A percentile compares a stretch with the other conserved stretches of the same genome.
phyloP scores from a whole-genome alignment of 2,888 invertebrate species.

The Phortica okadai region DNA sequence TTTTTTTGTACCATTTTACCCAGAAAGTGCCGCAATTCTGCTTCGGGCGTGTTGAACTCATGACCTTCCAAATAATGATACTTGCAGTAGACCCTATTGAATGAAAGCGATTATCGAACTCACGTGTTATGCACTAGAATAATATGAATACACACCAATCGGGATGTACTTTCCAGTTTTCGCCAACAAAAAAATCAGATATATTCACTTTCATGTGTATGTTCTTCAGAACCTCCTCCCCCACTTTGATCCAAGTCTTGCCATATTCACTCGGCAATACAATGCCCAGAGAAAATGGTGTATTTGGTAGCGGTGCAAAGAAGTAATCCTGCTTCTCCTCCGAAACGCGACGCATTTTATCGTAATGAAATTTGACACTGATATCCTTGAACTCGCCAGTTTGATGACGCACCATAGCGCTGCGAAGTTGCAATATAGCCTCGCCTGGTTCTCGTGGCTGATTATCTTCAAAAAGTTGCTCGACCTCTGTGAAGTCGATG shows the following conservation, averaged over 20 bases:
- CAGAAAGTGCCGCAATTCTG: constrained; percentile 86
- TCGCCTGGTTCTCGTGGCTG: constrained; percentile 82
- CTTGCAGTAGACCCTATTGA: constrained; percentile 87
- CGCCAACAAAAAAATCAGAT: constrained; percentile 84
- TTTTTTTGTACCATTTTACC: constrained; percentile 80
- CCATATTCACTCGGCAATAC: constrained; percentile 88
- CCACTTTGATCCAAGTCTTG: constrained; percentile 80
- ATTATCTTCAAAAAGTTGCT: constrained; percentile 85
- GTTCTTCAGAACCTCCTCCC: constrained; percentile 85
- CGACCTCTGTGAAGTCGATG: constrained; percentile 96
- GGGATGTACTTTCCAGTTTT: constrained; percentile 88
- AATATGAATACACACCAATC: constrained; percentile 81
- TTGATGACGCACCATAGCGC: constrained; percentile 84
- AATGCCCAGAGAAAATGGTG: constrained; percentile 91
- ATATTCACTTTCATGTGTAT: constrained; percentile 83
- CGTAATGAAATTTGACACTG: constrained; percentile 88
- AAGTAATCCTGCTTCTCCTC: constrained; percentile 89
- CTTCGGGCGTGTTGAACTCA: constrained; percentile 84
- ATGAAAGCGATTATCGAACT: neutral
- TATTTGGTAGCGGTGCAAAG: constrained; percentile 87
- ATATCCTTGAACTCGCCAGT: constrained; percentile 82
- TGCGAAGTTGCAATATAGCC: constrained; percentile 79
- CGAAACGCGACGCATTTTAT: constrained; percentile 89
- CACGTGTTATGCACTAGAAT: neutral
- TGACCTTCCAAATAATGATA: constrained; percentile 89